Base-by-base conservation (phyloP, 2,113 vertebrate genomes). In the Dicaeum eximium region DNA sequence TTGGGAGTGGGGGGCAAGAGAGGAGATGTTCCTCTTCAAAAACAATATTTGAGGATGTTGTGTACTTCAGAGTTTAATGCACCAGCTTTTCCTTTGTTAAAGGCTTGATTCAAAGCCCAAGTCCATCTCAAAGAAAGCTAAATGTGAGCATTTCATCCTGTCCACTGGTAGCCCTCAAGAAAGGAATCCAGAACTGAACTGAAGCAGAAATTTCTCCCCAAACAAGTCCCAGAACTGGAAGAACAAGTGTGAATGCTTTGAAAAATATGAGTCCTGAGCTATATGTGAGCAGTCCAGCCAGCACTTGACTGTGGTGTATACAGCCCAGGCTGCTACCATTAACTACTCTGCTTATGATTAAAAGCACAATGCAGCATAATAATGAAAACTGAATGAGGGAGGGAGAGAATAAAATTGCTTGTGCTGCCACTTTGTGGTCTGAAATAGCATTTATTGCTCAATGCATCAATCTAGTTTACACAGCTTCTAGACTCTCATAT, bases 351-450 rank as follows among this genome's bases (percentile, higher is more conserved):
- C 28, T 71, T 30, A 10, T 45, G 51, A 64, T 27, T 75, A 74
- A 88, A 93, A 86, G 40, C n/a, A 83, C 80, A 86, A 9, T 35
- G 40, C 18, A 70, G 31, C 33, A 40, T 22, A 80, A 60, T 60
- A 80, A 78, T 87, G 44, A 61, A 50, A 88, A 74, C 11, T 35
- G 71, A 90, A 67, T 27, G 28, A 78, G 22, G 5, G 42, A 79
- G 12, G 11, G 37, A 57, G 15, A 83, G 21, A 92, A 96, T 22
- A 53, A 58, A 88, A 53, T 78, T 84, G 72, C 48, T 78, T 93
- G 23, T 93, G 69, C 92, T 96, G 88, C 92, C 90, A 67, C 86
- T 56, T 48, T 53, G 88, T 95, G 88, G 88, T 80, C 27, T 78
- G 64, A 92, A 86, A 58, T 12, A 56, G 82, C 58, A 83, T 88